Evolutionary conservation across 2,888 invertebrate genomes (phyloP), one percentile per base, ranked within the genome.

Genomic region (Drosophila paranaensis): DNA sequence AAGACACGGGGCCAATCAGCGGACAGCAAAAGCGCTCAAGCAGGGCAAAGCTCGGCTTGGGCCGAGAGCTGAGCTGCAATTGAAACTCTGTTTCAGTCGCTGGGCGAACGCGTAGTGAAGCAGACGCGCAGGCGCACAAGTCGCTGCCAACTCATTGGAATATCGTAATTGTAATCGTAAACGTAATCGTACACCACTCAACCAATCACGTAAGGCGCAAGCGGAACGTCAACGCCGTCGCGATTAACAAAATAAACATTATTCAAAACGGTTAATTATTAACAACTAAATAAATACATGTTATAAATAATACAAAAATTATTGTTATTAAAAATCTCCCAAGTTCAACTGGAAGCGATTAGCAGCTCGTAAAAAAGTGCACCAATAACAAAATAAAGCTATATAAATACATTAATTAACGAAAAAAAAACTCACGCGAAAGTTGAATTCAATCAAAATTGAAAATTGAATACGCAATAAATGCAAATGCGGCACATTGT

Each of bases 61-160:
- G 65, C 37, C 65, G 40, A 53, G 25, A 33, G 8, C 58, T 54
- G 61, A 82, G 70, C 67, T 60, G 30, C 68, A 45, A 56, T 42
- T 43, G 13, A 20, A 16, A 58, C 35, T 57, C 37, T 54, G 60
- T 63, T 51, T 72, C 81, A 86, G 86, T 86, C 82, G 81, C 67
- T 72, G 73, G 60, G 54, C 73, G 74, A 83, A 81, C 82, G 83
- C 77, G 87, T 80, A 76, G 13, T 72, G 63, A 72, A 71, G 33
- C 74, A 71, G 82, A 87, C 86, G 82, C 86, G 87, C 85, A 85
- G 74, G 74, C 87, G 86, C 88, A 87, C 60, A 53, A 77, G 55
- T 55, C 60, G 50, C 45, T 27, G 39, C 11, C 40, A 50, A 57
- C 69, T 65, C 71, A 64, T 51, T 82, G 79, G 67, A 73, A 30